These are phyloP conservation scores for Sander vitreus DNA, from an alignment of 2,113 vertebrate genomes.

Conservation along the genomic window DNA sequence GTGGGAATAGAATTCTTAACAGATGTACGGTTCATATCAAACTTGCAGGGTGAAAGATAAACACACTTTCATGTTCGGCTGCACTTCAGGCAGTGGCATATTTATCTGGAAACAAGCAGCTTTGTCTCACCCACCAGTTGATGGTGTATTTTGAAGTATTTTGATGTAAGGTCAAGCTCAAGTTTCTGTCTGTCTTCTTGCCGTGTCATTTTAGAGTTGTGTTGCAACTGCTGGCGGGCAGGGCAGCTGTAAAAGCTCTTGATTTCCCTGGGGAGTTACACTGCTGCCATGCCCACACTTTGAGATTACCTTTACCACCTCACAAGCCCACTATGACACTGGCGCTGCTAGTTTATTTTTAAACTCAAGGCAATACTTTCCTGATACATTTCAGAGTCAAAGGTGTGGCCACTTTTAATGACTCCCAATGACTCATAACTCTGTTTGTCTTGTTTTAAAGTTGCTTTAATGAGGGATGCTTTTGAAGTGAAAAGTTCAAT, in stretches of 20 bases:
- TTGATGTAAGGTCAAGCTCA: conserved; percentile 52
- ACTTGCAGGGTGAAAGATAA: conserved; percentile 11
- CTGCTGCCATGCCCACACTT: conserved; percentile 70
- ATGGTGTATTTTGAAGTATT: conserved; percentile 47
- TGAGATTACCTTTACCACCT: conserved; percentile 73
- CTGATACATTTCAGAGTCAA: conserved; percentile 60
- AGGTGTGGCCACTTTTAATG: conserved; percentile 30
- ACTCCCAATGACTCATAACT: conserved; percentile 22
- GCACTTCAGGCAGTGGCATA: conserved; percentile 19
- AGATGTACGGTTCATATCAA: conserved; percentile 21
- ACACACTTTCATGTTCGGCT: conserved; percentile 9
- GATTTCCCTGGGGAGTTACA: conserved; percentile 79
- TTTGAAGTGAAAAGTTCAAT: neutral
- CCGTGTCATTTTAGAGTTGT: conserved; percentile 65
- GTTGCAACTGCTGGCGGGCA: conserved; percentile 62
- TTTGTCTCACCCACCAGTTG: conserved; percentile 35
- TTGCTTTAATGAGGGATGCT: neutral
- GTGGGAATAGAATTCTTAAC: conserved; percentile 27
- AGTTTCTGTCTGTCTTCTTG: conserved; percentile 52
- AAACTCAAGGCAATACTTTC: conserved; percentile 58
- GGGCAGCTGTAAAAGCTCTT: conserved; percentile 71
- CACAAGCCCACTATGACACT: conserved; percentile 60
- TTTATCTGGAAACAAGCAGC: conserved; percentile 23
- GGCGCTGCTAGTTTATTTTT: conserved; percentile 65
- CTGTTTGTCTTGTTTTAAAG: conserved; percentile 29